Evolutionary conservation across 1,140 invertebrate species (phyloP), one percentile per base, ranked within the genome.

Genomic region (Triops cancriformis): DNA sequence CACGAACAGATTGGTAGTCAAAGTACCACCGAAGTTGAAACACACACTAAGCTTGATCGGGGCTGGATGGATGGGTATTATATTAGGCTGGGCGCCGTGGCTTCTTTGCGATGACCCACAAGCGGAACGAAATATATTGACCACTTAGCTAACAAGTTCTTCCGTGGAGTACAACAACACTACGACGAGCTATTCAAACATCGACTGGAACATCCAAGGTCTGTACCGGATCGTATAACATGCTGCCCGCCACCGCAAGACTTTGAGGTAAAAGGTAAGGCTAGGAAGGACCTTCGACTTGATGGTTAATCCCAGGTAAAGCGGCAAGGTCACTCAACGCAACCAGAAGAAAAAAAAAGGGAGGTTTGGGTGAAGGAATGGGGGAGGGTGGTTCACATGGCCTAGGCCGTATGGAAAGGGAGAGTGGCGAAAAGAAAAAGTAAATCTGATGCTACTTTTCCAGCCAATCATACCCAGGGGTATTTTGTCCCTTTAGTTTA

Each of bases 221-320:
- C 51, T 18, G 18, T 64, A 64, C 51, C 51, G 23, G 51, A 64
- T 64, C 51, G 51, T 64, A 64, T 64, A 64, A 64, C 51, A 64
- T 64, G 51, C 51, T 64, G 51, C 51, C 14, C 23, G 51, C 51
- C 51, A 64, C 51, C 51, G 51, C 51, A 64, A 64, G 14, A 64
- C n/a, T 64, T 23, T 64, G 23, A 23, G 51, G 14, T 64, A 18
- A 64, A n/a, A 64, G 18, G 18, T 64, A 64, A 64, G 51, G 51
- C 18, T 64, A 64, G 23, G 23, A 64, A 64, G 51, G 51, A 64
- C 51, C 51, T 64, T 64, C 51, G 51, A 5, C 14, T 64, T 64
- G 23, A 64, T 64, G 51, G 51, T 18, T 64, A 64, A 64, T 10
- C 51, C 51, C 51, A 64, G 51, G 51, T 18, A 14, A 23, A 64